Conservation (phyloP, 2,888 invertebrate species). For the Ophion slaviceki region DNA sequence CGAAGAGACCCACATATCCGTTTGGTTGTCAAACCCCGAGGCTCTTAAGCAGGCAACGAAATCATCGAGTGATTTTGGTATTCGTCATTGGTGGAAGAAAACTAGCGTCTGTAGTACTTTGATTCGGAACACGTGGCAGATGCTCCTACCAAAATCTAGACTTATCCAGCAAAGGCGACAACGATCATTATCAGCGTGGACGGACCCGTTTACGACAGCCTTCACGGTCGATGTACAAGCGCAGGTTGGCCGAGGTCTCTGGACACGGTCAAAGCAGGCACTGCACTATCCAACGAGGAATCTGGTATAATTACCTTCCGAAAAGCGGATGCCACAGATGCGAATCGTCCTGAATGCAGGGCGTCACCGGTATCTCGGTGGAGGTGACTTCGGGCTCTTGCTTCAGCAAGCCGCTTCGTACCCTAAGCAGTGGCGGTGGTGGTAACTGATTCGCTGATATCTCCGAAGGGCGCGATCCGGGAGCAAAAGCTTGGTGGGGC, state of each 20-base stretch:
- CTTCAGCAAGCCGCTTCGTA: conserved; percentile 78
- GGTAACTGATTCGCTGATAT: conserved; percentile 48
- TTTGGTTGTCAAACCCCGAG: not conserved
- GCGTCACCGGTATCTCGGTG: conserved; percentile 74
- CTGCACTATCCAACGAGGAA: not conserved
- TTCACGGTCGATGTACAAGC: not conserved
- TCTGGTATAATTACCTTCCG: conserved; percentile 84
- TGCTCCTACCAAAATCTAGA: not conserved
- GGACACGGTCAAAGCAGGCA: not conserved
- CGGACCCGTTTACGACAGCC: not conserved
- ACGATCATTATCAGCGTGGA: not conserved
- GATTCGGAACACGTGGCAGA: not conserved
- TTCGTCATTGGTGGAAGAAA: not conserved
- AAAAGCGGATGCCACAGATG: conserved; percentile 94
- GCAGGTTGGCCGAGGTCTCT: not conserved
- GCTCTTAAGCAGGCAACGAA: not conserved
- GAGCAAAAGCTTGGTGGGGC: conserved; percentile 22
- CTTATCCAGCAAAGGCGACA: not conserved
- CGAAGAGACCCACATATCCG: not conserved
- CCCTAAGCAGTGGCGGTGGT: conserved; percentile 76
- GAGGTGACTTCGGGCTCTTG: conserved; percentile 82
- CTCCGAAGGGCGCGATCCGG: conserved; percentile 50
- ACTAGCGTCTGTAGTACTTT: not conserved
- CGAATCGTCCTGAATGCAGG: conserved; percentile 80
- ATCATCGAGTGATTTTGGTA: not conserved